These are phyloP conservation scores for Scaptomyza polygonia DNA, from an alignment of 2,888 invertebrate genomes.

Conservation along the genomic window DNA sequence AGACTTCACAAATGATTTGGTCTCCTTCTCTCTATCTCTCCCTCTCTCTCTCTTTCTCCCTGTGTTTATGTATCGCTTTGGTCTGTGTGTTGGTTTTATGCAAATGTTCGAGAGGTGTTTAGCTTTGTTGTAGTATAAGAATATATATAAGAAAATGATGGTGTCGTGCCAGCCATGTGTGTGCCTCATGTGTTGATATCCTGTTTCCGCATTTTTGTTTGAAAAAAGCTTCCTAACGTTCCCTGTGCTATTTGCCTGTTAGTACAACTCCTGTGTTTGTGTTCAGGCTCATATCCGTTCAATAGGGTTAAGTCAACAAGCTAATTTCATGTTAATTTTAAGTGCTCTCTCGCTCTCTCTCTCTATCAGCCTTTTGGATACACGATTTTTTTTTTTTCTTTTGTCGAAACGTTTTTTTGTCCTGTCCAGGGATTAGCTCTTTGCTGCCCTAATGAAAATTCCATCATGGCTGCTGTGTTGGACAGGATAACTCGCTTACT, in stretches of 20 bases:
- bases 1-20: conserved; percentile 74
- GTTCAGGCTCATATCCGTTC: conserved; percentile 64
- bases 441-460: conserved; percentile 42
- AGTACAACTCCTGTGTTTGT: conserved; percentile 35
- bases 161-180: conserved; percentile 10
- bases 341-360: conserved; percentile 25
- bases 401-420: conserved; percentile 20
- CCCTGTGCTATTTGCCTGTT: conserved; percentile 1
- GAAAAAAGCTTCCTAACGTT: not conserved
- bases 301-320: conserved; percentile 61
- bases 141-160: conserved; percentile 23
- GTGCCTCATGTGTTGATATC: conserved; percentile 53
- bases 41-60: not conserved
- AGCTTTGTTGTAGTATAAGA: conserved; percentile 7
- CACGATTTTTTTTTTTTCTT: conserved; percentile 10
- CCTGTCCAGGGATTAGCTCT: conserved; percentile 15
- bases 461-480: conserved; percentile 13
- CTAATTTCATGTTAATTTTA: conserved; percentile 62
- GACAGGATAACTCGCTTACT: not conserved
- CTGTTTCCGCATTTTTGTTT: conserved; percentile 45
- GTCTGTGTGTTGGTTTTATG: conserved; percentile 24
- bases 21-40: not conserved
- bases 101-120: conserved; percentile 47
- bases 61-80: conserved; percentile 13
- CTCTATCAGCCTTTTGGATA: not conserved